Evolutionary conservation across 2,797 vertebrate species (phyloP), one percentile per base, ranked within the genome.

Genomic region (Anolis apletophallus): DNA sequence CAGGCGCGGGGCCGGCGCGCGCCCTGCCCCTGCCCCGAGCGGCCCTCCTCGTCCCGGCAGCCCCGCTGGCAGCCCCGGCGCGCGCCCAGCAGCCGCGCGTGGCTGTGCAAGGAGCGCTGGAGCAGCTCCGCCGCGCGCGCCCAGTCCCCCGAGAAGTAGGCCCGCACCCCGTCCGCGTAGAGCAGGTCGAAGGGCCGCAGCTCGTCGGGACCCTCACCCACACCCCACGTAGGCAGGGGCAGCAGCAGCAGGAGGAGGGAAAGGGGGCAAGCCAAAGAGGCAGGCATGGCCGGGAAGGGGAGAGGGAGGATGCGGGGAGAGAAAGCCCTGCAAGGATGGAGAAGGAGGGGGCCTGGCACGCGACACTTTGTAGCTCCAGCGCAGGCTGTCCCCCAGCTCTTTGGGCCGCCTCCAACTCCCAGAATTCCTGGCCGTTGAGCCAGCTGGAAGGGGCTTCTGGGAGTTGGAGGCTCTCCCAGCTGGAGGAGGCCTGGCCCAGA

Each of bases 141-240:
- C 98, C 98, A 99, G 75, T 99, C 97, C 90, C 93, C 95, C 0
- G 85, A 90, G 29, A 98, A 97, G 87, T 99, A 99, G 0, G 98
- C 96, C 1, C 98, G 97, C 26, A 98, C 97, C 5, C 98, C 98
- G 26, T 97, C 97, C 32, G 98, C 98, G 88, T 98, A 99, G 86
- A 99, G 91, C 77, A 95, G 93, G 89, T 99, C 98, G 9, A 98
- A 98, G 3, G 98, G 80, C 52, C 26, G 5, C 2, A 83, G 54
- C 52, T 1, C 16, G 13, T 46, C 46, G 7, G 46, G 3, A 46
- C 40, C 46, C 3, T 3, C 46, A 46, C 46, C 46, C 46, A 46
- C 46, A 8, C 3, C 46, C 7, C 46, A 40, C 40, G 40, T 40
- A 46, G 46, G 46, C 46, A 46, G 59, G 26, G 23, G 14, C 14